Evolutionary conservation across 1,140 invertebrate genomes (phyloP).

Genomic region (Heliconius eleuchia): DNA sequence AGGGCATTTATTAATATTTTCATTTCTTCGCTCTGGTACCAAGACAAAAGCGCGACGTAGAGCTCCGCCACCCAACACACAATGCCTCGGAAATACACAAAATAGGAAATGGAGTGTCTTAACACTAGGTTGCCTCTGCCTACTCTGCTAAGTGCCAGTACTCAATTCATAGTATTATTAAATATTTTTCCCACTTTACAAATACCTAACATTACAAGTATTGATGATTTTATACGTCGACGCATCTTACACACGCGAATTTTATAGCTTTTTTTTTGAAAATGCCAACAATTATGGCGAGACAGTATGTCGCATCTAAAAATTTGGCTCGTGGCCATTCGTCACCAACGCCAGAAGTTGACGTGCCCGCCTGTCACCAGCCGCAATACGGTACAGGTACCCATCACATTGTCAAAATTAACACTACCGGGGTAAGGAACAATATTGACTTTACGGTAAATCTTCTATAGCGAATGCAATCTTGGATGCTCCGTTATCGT

Average conservation of each 20-base stretch:
- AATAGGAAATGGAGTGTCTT: too few relatives aligned
- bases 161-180: too few relatives aligned
- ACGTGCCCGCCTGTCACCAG: slow-evolving; percentile 9
- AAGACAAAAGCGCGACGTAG: too few relatives aligned
- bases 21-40: too few relatives aligned
- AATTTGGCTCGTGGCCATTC: slow-evolving; percentile 57
- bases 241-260: neutral
- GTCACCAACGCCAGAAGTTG: slow-evolving; percentile 30
- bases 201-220: too few relatives aligned
- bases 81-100: too few relatives aligned
- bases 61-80: too few relatives aligned
- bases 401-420: neutral
- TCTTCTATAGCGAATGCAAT: neutral
- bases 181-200: too few relatives aligned
- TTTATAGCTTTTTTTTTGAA: slow-evolving; percentile 1
- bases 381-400: neutral
- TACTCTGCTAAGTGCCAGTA: too few relatives aligned
- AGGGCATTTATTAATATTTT: too few relatives aligned
- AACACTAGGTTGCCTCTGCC: too few relatives aligned
- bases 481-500: slow-evolving; percentile 28
- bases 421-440: slow-evolving; percentile 9
- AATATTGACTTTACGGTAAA: slow-evolving; percentile 26
- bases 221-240: neutral
- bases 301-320: slow-evolving; percentile 60
- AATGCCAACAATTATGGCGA: slow-evolving; percentile 27